phyloP scores from a whole-genome alignment of 2,113 vertebrate genomes.

The Tupaia chinensis region DNA sequence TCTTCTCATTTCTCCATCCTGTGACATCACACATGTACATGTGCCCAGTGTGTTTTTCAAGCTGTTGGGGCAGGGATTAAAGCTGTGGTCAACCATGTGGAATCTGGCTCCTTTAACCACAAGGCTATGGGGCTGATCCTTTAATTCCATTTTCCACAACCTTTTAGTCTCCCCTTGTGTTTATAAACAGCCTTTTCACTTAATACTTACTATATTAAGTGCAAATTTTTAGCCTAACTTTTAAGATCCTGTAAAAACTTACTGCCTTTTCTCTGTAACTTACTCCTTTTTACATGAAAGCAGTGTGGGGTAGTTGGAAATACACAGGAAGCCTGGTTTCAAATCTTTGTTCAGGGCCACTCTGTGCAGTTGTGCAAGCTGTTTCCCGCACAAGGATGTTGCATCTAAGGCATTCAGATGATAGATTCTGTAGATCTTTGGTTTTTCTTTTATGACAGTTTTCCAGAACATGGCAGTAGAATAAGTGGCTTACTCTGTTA shows the following conservation, averaged over 20 bases:
- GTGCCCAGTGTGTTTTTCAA: no score
- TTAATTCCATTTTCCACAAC: no score
- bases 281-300: background rate
- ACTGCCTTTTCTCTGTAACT: background rate
- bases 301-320: background rate
- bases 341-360: background rate
- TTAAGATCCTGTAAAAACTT: background rate
- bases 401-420: background rate
- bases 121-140: no score
- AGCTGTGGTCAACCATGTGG: no score
- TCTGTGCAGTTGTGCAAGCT: background rate
- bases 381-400: background rate
- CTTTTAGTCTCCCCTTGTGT: no score
- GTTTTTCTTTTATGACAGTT: background rate
- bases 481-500: background rate
- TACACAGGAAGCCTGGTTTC: background rate
- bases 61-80: no score
- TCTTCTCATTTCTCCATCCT: no score
- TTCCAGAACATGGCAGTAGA: background rate
- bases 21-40: no score
- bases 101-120: no score
- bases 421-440: background rate
- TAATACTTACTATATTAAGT: background rate
- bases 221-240: background rate
- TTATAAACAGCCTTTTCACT: slow-evolving; percentile 42